A percentile compares a stretch with the other conserved stretches of the same genome.
Conservation (phyloP, 2,888 invertebrate species). For the Euphydryas editha region DNA sequence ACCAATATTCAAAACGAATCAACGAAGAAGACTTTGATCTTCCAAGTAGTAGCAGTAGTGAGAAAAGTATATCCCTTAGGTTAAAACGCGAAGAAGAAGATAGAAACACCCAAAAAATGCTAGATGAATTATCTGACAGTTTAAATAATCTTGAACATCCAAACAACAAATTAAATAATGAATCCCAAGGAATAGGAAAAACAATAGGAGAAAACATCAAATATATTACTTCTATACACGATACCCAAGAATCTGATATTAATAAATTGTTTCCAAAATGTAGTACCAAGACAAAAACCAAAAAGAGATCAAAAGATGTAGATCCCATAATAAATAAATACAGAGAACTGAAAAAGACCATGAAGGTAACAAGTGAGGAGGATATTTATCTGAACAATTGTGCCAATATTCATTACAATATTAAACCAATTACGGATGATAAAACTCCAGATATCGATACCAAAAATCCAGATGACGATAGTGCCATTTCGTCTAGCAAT, state of each 20-base stretch:
- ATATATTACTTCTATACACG: slow-evolving; percentile 82
- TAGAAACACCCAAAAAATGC: slow-evolving; percentile 75
- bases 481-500: slow-evolving; percentile 75
- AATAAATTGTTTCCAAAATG: slow-evolving; percentile 78
- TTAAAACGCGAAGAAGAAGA: slow-evolving; percentile 78
- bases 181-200: slow-evolving; percentile 83
- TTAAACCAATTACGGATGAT: slow-evolving; percentile 64
- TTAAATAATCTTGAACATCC: slow-evolving; percentile 85
- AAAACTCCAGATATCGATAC: slow-evolving; percentile 68
- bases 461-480: slow-evolving; percentile 79
- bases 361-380: slow-evolving; percentile 76
- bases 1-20: slow-evolving; percentile 83
- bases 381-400: slow-evolving; percentile 75
- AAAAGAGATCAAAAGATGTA: slow-evolving; percentile 76
- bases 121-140: slow-evolving; percentile 77
- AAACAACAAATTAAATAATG: slow-evolving; percentile 83
- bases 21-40: slow-evolving; percentile 81
- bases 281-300: slow-evolving; percentile 78
- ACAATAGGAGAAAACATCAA: slow-evolving; percentile 84
- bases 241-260: slow-evolving; percentile 75
- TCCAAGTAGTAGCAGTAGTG: slow-evolving; percentile 79
- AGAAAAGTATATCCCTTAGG: slow-evolving; percentile 79
- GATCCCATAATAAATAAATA: slow-evolving; percentile 79
- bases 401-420: slow-evolving; percentile 73
- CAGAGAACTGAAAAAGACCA: slow-evolving; percentile 73